These are phyloP conservation scores for Trichosurus vulpecula DNA, from an alignment of 2,797 vertebrate species.

Conservation along the genomic window DNA sequence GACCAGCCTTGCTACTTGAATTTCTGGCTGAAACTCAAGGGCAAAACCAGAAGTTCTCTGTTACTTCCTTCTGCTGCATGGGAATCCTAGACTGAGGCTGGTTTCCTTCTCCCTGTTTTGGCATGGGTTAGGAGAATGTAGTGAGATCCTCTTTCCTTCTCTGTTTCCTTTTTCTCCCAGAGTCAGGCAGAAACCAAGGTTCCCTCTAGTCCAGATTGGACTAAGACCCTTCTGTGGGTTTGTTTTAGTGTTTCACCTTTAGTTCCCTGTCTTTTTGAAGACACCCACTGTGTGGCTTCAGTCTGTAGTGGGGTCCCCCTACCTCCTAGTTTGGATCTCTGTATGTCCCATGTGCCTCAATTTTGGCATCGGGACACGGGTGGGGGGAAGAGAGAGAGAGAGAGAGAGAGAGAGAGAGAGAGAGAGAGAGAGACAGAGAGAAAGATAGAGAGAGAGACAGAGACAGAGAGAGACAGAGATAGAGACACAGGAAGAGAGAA, in stretches of 20 bases:
- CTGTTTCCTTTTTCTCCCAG: background rate
- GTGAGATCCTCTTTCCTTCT: background rate
- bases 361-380: background rate
- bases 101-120: constrained; percentile 7
- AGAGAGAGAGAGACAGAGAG: background rate
- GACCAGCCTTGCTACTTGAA: background rate
- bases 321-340: background rate
- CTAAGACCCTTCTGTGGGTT: background rate
- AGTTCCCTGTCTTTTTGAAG: background rate
- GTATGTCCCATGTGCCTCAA: background rate
- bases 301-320: background rate
- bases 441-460: no score
- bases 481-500: background rate
- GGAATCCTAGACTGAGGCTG: background rate
- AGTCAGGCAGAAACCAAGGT: background rate
- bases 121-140: background rate
- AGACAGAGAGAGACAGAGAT: background rate
- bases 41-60: background rate
- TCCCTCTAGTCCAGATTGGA: background rate
- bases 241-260: background rate
- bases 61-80: background rate
- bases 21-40: background rate
- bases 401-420: background rate
- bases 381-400: no score
- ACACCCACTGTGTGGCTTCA: background rate